Base-by-base conservation (phyloP, 2,888 invertebrate genomes). In the Chelonus formosanus region DNA sequence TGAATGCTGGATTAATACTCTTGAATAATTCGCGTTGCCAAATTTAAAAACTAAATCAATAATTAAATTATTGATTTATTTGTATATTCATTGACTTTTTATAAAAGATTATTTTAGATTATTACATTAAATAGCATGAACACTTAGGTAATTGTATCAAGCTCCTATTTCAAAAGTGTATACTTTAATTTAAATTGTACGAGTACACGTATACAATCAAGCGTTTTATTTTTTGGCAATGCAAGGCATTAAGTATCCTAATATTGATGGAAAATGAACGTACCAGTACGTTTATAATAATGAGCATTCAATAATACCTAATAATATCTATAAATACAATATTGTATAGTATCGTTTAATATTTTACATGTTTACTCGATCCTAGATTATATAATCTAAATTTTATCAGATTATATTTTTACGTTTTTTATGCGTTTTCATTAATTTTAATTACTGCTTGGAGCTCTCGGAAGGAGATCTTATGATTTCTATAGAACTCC, bases 241-340 rank as follows among this genome's bases (percentile, higher is more conserved):
- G 60, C 60, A 55, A 65, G 59, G 54, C 50, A 20, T 20, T 20
- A 20, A 64, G 50, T 50, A 64, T 56, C 43, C 40, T 31, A 67
- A 58, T 6, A 34, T 35, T 45, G 31, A 36, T 20, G 20, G 20
- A 20, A 20, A 20, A 20, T 20, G 20, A 80, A 82, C 80, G 80
- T 81, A 80, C 79, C 80, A 79, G 81, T 80, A 82, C 80, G 80
- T 80, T 76, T 76, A 71, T 71, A 77, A 78, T 75, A 75, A 75
- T 75, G 78, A 80, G 76, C 78, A 77, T 75, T 77, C 69, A 76
- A 75, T 70, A 74, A 73, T 74, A 67, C 64, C 64, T 44, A 65
- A 67, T 70, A 52, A 64, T 68, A 45, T n/a, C 20, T 20, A 61
- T 50, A 65, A 62, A 61, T 65, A 50, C 50, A 65, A 34, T 56